Percentiles rank a stretch among this genome's conserved stretches.
Evolutionary conservation across 2,113 vertebrate species (phyloP).

Genomic region (Chroicocephalus ridibundus): DNA sequence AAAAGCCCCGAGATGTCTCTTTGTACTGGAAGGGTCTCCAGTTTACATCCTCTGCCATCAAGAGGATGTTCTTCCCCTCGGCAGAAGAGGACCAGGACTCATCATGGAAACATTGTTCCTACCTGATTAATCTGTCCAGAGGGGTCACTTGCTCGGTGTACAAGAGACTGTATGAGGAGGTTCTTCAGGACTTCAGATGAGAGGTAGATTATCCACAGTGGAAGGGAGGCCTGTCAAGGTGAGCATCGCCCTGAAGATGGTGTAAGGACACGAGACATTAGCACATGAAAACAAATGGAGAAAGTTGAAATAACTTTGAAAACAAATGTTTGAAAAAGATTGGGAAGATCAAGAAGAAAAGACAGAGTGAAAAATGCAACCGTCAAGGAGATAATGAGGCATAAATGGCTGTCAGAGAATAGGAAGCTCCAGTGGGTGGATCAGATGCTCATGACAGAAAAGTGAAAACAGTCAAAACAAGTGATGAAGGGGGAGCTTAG

Average conservation of each 20-base stretch:
- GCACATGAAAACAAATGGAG: neutral
- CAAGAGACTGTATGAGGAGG: neutral
- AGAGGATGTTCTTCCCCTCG: neutral
- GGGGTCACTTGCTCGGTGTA: neutral
- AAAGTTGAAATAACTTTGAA: neutral
- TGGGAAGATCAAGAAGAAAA: slow-evolving; percentile 13
- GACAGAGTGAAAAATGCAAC: slow-evolving; percentile 34
- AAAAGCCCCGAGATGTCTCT: neutral
- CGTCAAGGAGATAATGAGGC: slow-evolving; percentile 53
- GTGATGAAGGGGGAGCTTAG: neutral
- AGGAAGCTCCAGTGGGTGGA: neutral
- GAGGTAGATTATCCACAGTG: neutral
- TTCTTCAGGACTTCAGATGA: neutral
- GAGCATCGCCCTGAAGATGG: neutral
- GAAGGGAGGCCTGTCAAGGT: neutral
- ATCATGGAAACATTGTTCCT: neutral
- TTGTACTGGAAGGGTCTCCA: neutral
- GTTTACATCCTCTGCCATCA: neutral
- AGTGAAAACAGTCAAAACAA: neutral
- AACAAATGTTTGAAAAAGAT: slow-evolving; percentile 37
- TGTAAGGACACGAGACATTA: neutral
- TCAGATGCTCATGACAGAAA: slow-evolving; percentile 5
- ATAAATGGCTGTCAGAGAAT: slow-evolving; percentile 36
- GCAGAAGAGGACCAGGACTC: neutral
- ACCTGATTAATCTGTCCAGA: neutral